Percentiles rank a stretch among this genome's conserved stretches.
Evolutionary conservation across 2,888 invertebrate genomes (phyloP).

Genomic region (Seladonia tumulorum): DNA sequence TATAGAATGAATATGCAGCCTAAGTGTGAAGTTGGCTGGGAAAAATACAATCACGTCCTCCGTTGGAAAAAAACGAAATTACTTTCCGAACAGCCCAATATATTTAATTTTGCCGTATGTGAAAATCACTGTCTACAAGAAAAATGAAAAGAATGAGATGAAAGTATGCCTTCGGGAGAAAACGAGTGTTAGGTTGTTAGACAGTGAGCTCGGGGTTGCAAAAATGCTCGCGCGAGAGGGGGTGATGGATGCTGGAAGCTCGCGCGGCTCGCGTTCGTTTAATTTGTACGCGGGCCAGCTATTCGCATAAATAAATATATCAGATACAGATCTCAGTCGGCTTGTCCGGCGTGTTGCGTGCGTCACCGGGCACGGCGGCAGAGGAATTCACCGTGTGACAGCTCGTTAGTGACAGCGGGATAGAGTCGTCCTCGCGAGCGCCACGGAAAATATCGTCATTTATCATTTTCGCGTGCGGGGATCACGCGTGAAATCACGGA

Average conservation of each 20-base stretch:
- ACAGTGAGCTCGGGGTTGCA: not conserved
- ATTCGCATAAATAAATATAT: slow-evolving; percentile 64
- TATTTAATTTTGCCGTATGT: no score
- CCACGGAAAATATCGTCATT: slow-evolving; percentile 47
- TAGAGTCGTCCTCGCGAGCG: slow-evolving; percentile 49
- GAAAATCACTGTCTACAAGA: no score
- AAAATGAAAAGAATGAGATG: not conserved
- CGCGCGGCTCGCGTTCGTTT: slow-evolving; percentile 32
- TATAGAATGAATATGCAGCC: no score
- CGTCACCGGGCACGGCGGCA: slow-evolving; percentile 16
- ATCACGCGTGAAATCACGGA: slow-evolving; percentile 43
- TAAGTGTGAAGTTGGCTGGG: no score
- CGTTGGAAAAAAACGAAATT: no score
- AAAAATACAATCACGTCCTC: no score
- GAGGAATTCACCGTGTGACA: slow-evolving; percentile 52
- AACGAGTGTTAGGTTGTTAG: slow-evolving; percentile 15
- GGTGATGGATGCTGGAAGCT: slow-evolving; percentile 35
- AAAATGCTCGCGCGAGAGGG: slow-evolving; percentile 8
- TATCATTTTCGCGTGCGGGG: slow-evolving; percentile 46
- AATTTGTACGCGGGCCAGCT: slow-evolving; percentile 28
- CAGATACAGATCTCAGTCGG: slow-evolving; percentile 49
- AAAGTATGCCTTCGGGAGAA: no score
- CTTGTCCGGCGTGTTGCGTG: slow-evolving; percentile 39
- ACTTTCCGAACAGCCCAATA: no score
- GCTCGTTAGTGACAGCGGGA: slow-evolving; percentile 59